A percentile compares a stretch with the other conserved stretches of the same genome.
phyloP scores from a whole-genome alignment of 2,113 vertebrate species.

The Xiphophorus couchianus region DNA sequence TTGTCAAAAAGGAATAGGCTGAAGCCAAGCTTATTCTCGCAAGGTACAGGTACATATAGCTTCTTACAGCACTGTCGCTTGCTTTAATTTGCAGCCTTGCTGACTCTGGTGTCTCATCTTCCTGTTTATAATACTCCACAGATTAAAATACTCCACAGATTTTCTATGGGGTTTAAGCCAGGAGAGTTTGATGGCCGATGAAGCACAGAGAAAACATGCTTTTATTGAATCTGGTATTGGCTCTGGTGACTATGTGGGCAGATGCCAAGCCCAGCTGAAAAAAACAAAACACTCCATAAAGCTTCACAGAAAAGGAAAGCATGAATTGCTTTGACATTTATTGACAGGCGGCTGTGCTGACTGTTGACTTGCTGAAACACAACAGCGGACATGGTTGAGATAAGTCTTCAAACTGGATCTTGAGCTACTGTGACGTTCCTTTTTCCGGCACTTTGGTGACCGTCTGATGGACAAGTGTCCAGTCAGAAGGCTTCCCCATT shows the following conservation, averaged over 20 bases:
- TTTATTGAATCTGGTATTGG: background rate
- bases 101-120: background rate
- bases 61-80: no score
- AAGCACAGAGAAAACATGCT: no score
- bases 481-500: background rate
- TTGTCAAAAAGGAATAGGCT: no score
- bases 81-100: background rate
- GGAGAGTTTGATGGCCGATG: background rate
- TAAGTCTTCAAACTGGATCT: background rate
- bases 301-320: background rate
- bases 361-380: background rate
- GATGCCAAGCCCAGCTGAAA: background rate
- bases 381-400: background rate
- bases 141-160: background rate
- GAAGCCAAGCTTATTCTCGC: no score
- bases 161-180: background rate
- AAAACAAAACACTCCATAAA: background rate
- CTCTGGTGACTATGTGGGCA: background rate
- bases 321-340: background rate
- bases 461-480: no score
- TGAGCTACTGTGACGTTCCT: background rate
- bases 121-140: background rate
- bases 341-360: background rate
- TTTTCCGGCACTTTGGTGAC: no score
- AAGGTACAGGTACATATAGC: no score